Evolutionary conservation across 2,797 vertebrate species (phyloP).

Genomic region (Thalassophryne amazonica): DNA sequence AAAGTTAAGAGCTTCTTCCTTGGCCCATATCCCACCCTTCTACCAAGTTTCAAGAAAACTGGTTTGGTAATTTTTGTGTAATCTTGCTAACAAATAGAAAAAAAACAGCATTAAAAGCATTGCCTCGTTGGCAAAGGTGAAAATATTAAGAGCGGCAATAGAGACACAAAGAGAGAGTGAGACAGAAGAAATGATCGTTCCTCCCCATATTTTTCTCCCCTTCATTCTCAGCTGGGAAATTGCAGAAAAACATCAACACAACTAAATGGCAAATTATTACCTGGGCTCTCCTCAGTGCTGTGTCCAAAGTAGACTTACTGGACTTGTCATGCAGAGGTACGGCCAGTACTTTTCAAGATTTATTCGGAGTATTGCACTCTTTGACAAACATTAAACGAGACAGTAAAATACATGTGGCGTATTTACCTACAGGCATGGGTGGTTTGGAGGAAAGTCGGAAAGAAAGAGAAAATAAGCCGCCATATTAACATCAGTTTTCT

Average conservation of each 20-base stretch:
- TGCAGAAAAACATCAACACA: constrained; percentile 67
- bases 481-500: constrained; percentile 41
- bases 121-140: no score
- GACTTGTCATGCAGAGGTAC: constrained; percentile 57
- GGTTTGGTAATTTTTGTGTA: no score
- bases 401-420: constrained; percentile 58
- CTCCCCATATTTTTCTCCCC: constrained; percentile 20
- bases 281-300: constrained; percentile 58
- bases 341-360: constrained; percentile 56
- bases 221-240: constrained; percentile 70
- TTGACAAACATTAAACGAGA: constrained; percentile 70
- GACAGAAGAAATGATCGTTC: constrained; percentile 38
- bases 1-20: no score
- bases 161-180: constrained; percentile 17
- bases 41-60: no score
- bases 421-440: constrained; percentile 41
- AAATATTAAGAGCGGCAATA: no score
- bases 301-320: constrained; percentile 61
- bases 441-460: constrained; percentile 27
- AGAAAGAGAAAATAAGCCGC: constrained; percentile 32
- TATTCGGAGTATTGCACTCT: constrained; percentile 49
- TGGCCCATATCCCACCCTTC: no score
- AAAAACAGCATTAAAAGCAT: no score
- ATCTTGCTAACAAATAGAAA: no score
- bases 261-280: constrained; percentile 72